A percentile compares a stretch with the other conserved stretches of the same genome.
Conservation (phyloP, 2,797 vertebrate species). For the Triplophysa yarkandensis region DNA sequence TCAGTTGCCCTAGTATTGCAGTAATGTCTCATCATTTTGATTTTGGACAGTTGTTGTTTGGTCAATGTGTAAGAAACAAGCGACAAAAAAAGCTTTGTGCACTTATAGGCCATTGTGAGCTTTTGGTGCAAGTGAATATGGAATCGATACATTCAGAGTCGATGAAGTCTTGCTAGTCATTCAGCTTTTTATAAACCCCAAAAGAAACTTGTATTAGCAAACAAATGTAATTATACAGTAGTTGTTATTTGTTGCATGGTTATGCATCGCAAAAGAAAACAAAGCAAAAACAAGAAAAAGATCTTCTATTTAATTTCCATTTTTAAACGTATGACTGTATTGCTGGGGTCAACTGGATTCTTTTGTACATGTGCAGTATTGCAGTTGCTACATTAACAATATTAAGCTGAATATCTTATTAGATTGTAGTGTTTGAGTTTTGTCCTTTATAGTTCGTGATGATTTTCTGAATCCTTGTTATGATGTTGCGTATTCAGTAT, state of each 20-base stretch:
- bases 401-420: constrained; percentile 87
- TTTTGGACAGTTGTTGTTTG: constrained; percentile 91
- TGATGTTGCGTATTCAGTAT: constrained; percentile 75
- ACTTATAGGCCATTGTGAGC: constrained; percentile 93
- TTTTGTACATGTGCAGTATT: constrained; percentile 90
- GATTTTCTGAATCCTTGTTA: constrained; percentile 83
- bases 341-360: constrained; percentile 62
- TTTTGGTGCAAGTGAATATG: constrained; percentile 93
- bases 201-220: constrained; percentile 82
- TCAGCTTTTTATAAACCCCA: constrained; percentile 77
- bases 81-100: constrained; percentile 82
- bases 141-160: constrained; percentile 76
- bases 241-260: constrained; percentile 97
- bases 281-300: constrained; percentile 23
- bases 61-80: constrained; percentile 82
- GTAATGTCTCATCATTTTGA: constrained; percentile 89
- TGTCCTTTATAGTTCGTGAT: constrained; percentile 83
- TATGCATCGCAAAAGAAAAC: constrained; percentile 82
- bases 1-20: constrained; percentile 94
- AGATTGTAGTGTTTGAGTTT: constrained; percentile 85
- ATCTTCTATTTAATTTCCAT: constrained; percentile 20
- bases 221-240: constrained; percentile 86
- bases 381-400: constrained; percentile 85
- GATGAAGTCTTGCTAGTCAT: constrained; percentile 87
- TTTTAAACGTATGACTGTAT: constrained; percentile 43